Base-by-base conservation (phyloP, 2,113 vertebrate species). In the Proterorhinus semilunaris region DNA sequence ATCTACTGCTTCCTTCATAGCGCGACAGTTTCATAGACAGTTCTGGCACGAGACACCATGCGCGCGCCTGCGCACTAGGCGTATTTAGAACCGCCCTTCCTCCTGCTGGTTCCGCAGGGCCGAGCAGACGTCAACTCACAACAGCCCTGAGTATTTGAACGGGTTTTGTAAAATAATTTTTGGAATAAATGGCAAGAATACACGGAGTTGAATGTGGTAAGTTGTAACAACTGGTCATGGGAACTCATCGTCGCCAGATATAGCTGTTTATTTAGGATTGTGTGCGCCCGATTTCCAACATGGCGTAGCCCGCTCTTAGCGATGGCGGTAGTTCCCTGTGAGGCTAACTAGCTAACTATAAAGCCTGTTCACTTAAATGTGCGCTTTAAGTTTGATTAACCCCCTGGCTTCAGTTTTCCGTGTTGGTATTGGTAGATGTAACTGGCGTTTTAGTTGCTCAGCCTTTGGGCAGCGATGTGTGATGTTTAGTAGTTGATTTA, bases 251-350 rank as follows among this genome's bases (percentile, higher is more conserved):
- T 1, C 0, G 0, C n/a, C 48, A 83, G 68, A 81, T 83, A 52
- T 55, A 1, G 0, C 58, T 45, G 52, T 81, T 69, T 72, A 16
- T 77, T 65, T 78, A 5, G 15, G 52, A 50, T 73, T 79, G 90
- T 84, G 90, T 90, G 86, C 89, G 90, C 13, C 75, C 79, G 90
- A 87, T 91, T 90, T 66, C 63, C 57, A 91, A 91, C 88, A 91
- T 91, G 90, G 90, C 90, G 90, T 89, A 88, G 74, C 72, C 90
- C 90, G 89, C 83, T 88, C 74, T 8, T 13, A 50, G 88, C 86
- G 79, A 88, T 88, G 84, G 87, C 83, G 87, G 76, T 72, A 70
- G 71, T 69, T 75, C 78, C 78, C 12, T 3, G 8, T 44, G 8
- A 44, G 8, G 42, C 58, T 45, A 61, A 43, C 21, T 11, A 51